phyloP scores from a whole-genome alignment of 2,113 vertebrate genomes.

The Tychaedon coryphoeus region DNA sequence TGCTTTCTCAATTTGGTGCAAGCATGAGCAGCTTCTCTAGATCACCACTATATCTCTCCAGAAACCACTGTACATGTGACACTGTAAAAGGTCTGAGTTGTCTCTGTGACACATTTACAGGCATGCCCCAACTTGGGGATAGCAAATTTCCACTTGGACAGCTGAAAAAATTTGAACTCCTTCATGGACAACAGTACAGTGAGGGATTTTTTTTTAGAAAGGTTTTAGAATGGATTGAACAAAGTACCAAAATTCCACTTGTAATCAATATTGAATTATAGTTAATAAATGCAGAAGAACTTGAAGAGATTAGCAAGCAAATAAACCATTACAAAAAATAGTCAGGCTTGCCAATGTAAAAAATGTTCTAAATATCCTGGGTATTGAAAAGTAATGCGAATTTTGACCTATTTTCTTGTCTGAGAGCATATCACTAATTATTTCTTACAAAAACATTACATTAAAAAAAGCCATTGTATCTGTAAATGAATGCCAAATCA shows the following conservation, averaged over 20 bases:
- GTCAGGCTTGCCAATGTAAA: neutral
- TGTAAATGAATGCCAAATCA: constrained; percentile 39
- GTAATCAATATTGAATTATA: neutral
- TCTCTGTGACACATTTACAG: neutral
- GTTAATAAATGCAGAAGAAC: neutral
- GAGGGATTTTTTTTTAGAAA: neutral
- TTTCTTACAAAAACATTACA: constrained; percentile 52
- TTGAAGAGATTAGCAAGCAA: constrained; percentile 40
- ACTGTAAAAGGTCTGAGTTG: neutral
- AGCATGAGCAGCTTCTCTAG: neutral
- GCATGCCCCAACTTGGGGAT: fast-evolving
- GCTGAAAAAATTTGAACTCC: neutral
- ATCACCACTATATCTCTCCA: neutral
- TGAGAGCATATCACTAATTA: constrained; percentile 48
- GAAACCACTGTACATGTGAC: neutral
- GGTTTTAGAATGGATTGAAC: neutral
- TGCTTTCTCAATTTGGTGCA: neutral
- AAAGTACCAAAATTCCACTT: neutral
- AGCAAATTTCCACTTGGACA: neutral
- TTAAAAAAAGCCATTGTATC: constrained; percentile 27
- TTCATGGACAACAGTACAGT: neutral
- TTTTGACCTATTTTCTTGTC: constrained; percentile 62
- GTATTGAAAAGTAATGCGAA: constrained; percentile 33
- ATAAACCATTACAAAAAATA: constrained; percentile 51
- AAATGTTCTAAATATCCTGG: constrained; percentile 22